Base-by-base conservation (phyloP, 2,888 invertebrate genomes). In the Rotaria macrura region DNA sequence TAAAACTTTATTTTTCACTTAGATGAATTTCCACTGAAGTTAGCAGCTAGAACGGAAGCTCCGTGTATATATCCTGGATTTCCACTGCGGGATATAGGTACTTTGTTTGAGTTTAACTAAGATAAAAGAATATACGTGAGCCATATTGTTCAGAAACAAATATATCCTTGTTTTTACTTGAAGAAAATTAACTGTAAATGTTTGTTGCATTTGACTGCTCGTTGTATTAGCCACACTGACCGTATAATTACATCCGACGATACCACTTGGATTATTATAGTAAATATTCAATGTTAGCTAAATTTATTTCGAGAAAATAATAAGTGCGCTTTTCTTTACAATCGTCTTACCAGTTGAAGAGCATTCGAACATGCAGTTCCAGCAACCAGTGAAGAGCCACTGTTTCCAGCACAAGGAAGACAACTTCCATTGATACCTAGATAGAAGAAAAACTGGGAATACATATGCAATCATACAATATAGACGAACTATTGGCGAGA, bases 41-140 rank as follows among this genome's bases (percentile, higher is more conserved):
- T 79, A 43, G 84, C 72, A 23, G 84, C 85, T 49, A 74, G 12
- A 34, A 85, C 52, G 14, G 85, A 72, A 43, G 38, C n/a, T 29
- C 84, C 72, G 29, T 52, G 20, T 29, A 72, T 43, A 72, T 85
- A 85, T 6, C 85, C 85, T 72, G 85, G 85, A 49, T 85, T 85
- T 34, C 85, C 85, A 72, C 85, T 85, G 5, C 65, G 65, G 17
- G 65, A 34, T 34, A 20, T 17, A 1, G 20, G 14, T 29, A 25
- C 5, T 20, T 1, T 1, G 17, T 17, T 6, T 2, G 17, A 34
- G 3, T 34, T 34, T 34, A 0, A 34, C 65, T 65, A 34, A 5
- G 0, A 38, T 65, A 34, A 20, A 65, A 65, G 2, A 34, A 34
- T 65, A 17, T 34, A 14, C 3, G 38, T 20, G 38, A 65, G 34